Conservation (phyloP, 1,140 invertebrate genomes). For the Bombus pyrosoma region DNA sequence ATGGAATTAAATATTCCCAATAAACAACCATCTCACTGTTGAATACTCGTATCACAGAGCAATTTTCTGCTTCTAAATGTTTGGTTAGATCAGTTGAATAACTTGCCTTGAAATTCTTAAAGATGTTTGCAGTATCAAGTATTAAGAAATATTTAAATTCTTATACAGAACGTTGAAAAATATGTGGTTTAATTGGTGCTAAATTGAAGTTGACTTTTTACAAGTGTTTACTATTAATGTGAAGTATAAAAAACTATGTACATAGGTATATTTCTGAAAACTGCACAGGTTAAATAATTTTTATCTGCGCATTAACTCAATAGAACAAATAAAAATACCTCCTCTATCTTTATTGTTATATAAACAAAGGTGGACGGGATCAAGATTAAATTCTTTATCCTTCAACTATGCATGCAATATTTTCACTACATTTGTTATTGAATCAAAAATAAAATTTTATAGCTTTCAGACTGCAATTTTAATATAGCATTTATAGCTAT, state of each 20-base stretch:
- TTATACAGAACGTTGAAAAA: conserved; percentile 55
- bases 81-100: conserved; percentile 62
- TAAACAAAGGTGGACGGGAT: conserved; percentile 59
- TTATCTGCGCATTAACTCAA: conserved; percentile 46
- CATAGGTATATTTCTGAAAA: conserved; percentile 58
- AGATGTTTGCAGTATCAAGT: conserved; percentile 57
- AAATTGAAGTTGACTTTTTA: conserved; percentile 49
- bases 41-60: conserved; percentile 75
- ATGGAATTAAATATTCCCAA: conserved; percentile 28
- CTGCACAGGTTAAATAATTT: conserved; percentile 59
- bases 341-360: conserved; percentile 37
- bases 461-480: background rate
- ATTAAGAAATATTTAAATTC: conserved; percentile 65
- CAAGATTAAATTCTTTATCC: conserved; percentile 30
- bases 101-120: conserved; percentile 68
- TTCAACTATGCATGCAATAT: conserved; percentile 16
- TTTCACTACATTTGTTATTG: conserved; percentile 14
- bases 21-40: conserved; percentile 68
- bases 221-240: conserved; percentile 64
- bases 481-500: conserved; percentile 20
- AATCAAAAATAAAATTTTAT: conserved; percentile 29
- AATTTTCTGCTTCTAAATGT: conserved; percentile 63
- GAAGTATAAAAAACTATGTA: conserved; percentile 81
- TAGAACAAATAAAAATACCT: conserved; percentile 48
- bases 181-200: conserved; percentile 46